phyloP scores from a whole-genome alignment of 2,888 invertebrate species.

The Pyrocoelia pectoralis region DNA sequence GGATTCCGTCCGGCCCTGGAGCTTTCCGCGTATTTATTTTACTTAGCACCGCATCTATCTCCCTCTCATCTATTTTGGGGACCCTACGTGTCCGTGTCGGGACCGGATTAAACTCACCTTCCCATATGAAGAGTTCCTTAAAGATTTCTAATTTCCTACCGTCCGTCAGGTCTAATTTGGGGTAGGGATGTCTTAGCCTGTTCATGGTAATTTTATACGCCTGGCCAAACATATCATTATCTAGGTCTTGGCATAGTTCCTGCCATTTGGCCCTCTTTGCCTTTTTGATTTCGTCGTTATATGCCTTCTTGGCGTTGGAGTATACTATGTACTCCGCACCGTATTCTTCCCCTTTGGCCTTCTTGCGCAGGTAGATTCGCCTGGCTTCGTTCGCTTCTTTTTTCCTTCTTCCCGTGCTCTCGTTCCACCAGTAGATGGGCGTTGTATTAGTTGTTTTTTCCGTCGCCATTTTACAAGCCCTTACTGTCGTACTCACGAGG shows the following conservation, averaged over 20 bases:
- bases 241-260: neutral
- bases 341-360: neutral
- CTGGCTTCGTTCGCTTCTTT: neutral
- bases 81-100: too few relatives aligned
- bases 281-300: neutral
- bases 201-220: conserved; percentile 2
- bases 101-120: neutral
- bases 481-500: neutral
- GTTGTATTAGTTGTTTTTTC: neutral
- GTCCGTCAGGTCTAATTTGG: too few relatives aligned
- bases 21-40: neutral
- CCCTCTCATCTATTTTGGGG: neutral
- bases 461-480: neutral
- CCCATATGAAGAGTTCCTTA: too few relatives aligned
- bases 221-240: neutral
- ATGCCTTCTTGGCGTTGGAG: neutral
- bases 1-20: conserved; percentile 2
- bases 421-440: neutral
- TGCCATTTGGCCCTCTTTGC: neutral
- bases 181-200: neutral
- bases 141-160: too few relatives aligned
- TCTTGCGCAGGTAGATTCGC: neutral
- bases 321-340: neutral
- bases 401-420: neutral
- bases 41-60: neutral